Base-by-base conservation (phyloP, 2,797 vertebrate species). In the Pangasius sanitwongsei region DNA sequence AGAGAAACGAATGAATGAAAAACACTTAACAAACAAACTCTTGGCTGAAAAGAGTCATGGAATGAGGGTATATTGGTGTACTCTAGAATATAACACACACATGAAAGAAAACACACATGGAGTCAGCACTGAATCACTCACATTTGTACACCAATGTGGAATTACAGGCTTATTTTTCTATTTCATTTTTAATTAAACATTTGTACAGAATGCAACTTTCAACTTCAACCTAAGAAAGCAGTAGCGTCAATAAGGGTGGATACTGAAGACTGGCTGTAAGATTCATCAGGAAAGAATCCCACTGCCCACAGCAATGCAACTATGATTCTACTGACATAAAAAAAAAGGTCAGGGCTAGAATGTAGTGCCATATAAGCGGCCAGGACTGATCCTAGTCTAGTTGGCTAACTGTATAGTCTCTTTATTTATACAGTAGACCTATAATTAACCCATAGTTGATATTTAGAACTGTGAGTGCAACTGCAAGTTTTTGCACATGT, bases 231-330 rank as follows among this genome's bases (percentile, higher is more conserved):
- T 41, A 41, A 41, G 2, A 61, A 84, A 48, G 28, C 41, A 65
- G 25, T n/a, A 65, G 13, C 20, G 0, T 82, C 41, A 48, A n/a
- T n/a, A 61, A 48, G 81, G 59, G 34, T 15, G 81, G 15, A 25
- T 65, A 18, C 41, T 67, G 15, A 65, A 48, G 37, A 44, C 59
- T 61, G 4, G 61, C 55, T 82, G 80, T 82, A 82, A 81, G 78
- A 37, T 37, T 83, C 81, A 83, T 53, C 44, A 63, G 75, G 74
- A 87, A 87, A 80, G 61, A 67, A 65, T 67, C 67, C n/a, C 48
- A 28, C 18, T 87, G 13, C 28, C 74, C 75, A 69, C 55, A 78
- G 53, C 86, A 80, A 65, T 18, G 4, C 86, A 65, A 16, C 31
- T 37, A 65, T 8, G 20, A 53, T 37, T 55, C 44, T 80, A 25